phyloP scores from a whole-genome alignment of 1,140 invertebrate species.

The Batillaria attramentaria region DNA sequence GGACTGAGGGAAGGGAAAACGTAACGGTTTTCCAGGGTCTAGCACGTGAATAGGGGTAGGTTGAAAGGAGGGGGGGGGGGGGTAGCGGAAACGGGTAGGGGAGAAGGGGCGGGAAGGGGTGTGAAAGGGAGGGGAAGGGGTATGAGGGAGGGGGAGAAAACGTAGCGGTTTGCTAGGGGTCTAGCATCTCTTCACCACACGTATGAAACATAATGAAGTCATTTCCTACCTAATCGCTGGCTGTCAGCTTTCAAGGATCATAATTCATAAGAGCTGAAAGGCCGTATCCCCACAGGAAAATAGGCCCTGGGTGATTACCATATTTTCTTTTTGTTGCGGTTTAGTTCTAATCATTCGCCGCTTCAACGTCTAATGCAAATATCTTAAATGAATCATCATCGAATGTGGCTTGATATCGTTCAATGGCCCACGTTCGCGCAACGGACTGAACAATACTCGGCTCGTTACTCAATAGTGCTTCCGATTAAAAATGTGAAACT shows the following conservation, averaged over 20 bases:
- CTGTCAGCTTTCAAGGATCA: background rate
- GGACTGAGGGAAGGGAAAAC: too few relatives aligned
- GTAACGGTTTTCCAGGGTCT: too few relatives aligned
- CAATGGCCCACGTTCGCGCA: too few relatives aligned
- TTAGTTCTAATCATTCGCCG: background rate
- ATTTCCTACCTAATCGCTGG: too few relatives aligned
- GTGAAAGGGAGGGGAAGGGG: background rate
- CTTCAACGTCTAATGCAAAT: conserved; percentile 10
- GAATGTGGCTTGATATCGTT: conserved; percentile 16
- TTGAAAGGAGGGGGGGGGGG: too few relatives aligned
- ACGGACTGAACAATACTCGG: too few relatives aligned
- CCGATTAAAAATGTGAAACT: too few relatives aligned
- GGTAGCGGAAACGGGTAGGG: too few relatives aligned
- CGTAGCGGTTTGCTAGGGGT: background rate
- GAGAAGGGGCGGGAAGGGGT: background rate
- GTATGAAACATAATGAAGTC: conserved; percentile 9
- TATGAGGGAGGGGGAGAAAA: background rate
- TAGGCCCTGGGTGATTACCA: background rate
- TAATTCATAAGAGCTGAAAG: background rate
- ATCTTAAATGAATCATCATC: conserved; percentile 27
- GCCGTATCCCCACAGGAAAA: background rate
- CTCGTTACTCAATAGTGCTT: too few relatives aligned
- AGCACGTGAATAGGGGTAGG: too few relatives aligned
- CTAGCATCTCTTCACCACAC: background rate
- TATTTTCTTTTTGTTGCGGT: background rate